phyloP scores from a whole-genome alignment of 2,888 invertebrate species.

The Sesia bembeciformis region DNA sequence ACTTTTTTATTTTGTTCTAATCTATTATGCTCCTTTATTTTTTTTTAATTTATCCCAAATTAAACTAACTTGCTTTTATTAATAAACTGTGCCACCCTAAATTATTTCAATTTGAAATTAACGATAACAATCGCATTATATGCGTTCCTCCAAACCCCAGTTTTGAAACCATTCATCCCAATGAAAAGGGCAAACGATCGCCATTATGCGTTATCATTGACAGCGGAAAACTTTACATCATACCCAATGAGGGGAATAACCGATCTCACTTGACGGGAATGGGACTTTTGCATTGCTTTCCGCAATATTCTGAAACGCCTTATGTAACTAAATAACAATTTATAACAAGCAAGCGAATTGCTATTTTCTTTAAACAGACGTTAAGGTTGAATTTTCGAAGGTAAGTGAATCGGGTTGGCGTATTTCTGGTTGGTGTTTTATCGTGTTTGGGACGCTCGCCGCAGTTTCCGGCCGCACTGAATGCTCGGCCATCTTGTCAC shows the following conservation, averaged over 20 bases:
- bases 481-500: slow-evolving; percentile 66
- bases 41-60: no score
- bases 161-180: slow-evolving; percentile 9
- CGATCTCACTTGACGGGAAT: slow-evolving; percentile 54
- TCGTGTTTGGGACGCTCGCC: slow-evolving; percentile 42
- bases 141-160: background rate
- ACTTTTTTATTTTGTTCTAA: no score
- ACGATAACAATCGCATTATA: slow-evolving; percentile 1
- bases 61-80: no score
- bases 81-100: no score
- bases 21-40: no score
- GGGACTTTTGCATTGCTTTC: slow-evolving; percentile 42
- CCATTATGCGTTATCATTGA: slow-evolving; percentile 54
- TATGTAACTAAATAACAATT: background rate
- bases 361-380: slow-evolving; percentile 4
- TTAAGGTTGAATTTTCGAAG: slow-evolving; percentile 3
- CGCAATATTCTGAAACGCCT: background rate
- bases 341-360: background rate
- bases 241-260: slow-evolving; percentile 60
- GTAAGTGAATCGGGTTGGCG: background rate
- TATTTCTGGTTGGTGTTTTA: slow-evolving; percentile 27
- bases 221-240: slow-evolving; percentile 63
- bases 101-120: slow-evolving; percentile 5
- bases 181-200: slow-evolving; percentile 23
- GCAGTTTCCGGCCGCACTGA: slow-evolving; percentile 60